These are phyloP conservation scores for Trichonephila clavata DNA, from an alignment of 1,140 invertebrate genomes.

Conservation along the genomic window DNA sequence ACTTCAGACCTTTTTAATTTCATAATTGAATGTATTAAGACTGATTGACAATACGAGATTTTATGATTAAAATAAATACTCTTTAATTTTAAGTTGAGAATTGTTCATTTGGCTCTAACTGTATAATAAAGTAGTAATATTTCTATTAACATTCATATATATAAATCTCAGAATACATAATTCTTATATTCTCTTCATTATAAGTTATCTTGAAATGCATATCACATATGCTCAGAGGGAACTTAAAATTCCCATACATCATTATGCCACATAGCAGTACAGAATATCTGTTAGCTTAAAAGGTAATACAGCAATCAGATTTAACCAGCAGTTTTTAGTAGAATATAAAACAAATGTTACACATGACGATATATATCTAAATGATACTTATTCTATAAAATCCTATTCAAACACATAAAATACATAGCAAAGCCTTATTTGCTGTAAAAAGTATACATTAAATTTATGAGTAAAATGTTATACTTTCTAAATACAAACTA, in stretches of 20 bases:
- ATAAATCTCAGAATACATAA: background rate
- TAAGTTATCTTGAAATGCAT: background rate
- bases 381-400: background rate
- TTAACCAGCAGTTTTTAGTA: background rate
- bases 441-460: conserved; percentile 14
- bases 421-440: background rate
- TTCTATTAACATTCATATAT: background rate
- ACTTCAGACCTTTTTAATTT: too few species aligned
- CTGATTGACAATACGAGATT: too few species aligned
- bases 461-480: conserved; percentile 8
- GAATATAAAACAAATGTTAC: background rate
- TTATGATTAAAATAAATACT: too few species aligned
- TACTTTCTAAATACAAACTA: background rate
- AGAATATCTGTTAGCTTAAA: conserved; percentile 15
- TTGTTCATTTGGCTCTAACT: conserved; percentile 27
- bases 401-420: conserved; percentile 9
- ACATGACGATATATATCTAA: background rate
- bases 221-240: conserved; percentile 9
- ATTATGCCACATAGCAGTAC: conserved; percentile 13
- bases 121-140: background rate
- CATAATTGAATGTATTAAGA: too few species aligned
- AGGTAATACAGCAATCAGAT: conserved; percentile 8
- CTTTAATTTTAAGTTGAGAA: background rate
- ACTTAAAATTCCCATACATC: conserved; percentile 30
- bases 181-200: background rate